Percentiles rank a stretch among this genome's conserved stretches.
Evolutionary conservation across 2,797 vertebrate species (phyloP).

Genomic region (Phoxinus dragarum): DNA sequence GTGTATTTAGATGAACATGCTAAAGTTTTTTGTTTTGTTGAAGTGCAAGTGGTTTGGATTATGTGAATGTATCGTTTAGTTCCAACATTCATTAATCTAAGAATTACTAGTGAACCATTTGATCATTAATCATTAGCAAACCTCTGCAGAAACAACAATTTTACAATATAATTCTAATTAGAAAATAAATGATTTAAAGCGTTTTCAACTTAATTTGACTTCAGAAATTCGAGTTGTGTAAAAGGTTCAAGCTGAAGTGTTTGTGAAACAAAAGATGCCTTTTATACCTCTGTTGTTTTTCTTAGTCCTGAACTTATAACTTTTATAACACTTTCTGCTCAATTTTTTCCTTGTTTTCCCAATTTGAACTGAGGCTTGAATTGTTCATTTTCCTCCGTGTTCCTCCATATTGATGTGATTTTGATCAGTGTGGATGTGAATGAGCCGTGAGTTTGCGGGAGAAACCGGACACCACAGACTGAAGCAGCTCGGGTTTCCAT

Average conservation of each 20-base stretch:
- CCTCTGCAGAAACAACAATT: neutral
- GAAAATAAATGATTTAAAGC: neutral
- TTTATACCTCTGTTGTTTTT: neutral
- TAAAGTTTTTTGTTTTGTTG: neutral
- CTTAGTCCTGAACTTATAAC: neutral
- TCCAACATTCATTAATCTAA: neutral
- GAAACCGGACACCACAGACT: slow-evolving; percentile 70
- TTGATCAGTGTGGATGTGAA: neutral
- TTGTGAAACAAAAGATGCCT: neutral
- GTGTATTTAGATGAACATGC: neutral
- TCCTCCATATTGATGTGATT: neutral
- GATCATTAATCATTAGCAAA: neutral
- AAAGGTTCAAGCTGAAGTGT: neutral
- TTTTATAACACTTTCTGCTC: no score
- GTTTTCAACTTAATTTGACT: neutral
- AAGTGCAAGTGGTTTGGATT: neutral
- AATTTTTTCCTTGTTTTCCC: neutral
- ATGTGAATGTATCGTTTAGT: neutral
- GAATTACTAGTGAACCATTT: neutral
- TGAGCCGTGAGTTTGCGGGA: slow-evolving; percentile 38
- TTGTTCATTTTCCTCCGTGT: neutral
- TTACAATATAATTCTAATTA: neutral
- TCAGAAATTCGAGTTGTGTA: neutral
- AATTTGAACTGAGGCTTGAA: neutral
- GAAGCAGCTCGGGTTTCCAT: slow-evolving; percentile 66